These are phyloP conservation scores for Xenentodon cancila DNA, from an alignment of 2,797 vertebrate genomes.

Conservation along the genomic window DNA sequence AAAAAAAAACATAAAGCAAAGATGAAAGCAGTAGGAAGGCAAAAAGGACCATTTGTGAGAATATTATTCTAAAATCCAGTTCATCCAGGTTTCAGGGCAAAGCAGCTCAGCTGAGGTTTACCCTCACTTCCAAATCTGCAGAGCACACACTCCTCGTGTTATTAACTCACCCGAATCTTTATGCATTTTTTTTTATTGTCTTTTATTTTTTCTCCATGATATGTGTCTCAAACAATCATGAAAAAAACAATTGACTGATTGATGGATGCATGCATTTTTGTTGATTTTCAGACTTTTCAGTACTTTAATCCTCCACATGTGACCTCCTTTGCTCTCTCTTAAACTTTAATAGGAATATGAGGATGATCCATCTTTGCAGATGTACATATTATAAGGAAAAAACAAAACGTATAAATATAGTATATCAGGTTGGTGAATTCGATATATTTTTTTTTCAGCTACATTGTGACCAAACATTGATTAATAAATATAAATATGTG, in stretches of 20 bases:
- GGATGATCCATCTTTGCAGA: no score
- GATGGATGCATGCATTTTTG: no score
- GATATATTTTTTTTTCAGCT: conserved; percentile 8
- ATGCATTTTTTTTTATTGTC: not conserved
- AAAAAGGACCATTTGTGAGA: no score
- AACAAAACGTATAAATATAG: not conserved
- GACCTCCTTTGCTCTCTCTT: no score
- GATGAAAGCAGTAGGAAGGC: no score
- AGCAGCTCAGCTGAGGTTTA: conserved; percentile 7
- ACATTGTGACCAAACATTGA: conserved; percentile 22
- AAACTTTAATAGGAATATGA: no score
- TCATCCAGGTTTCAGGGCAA: conserved; percentile 21
- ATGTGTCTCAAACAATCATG: no score
- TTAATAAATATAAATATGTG: conserved; percentile 11
- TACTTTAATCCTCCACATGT: no score
- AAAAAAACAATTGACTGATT: no score
- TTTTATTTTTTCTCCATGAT: not conserved
- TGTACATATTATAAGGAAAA: no score
- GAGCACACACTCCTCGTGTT: not conserved
- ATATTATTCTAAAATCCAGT: conserved; percentile 6
- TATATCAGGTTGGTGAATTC: conserved; percentile 13
- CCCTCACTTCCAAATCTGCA: not conserved
- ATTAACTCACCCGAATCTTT: not conserved
- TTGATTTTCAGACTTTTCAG: no score
- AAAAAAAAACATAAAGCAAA: no score